A percentile compares a stretch with the other conserved stretches of the same genome.
Evolutionary conservation across 2,113 vertebrate genomes (phyloP).

Genomic region (Aspiorhynchus laticeps): DNA sequence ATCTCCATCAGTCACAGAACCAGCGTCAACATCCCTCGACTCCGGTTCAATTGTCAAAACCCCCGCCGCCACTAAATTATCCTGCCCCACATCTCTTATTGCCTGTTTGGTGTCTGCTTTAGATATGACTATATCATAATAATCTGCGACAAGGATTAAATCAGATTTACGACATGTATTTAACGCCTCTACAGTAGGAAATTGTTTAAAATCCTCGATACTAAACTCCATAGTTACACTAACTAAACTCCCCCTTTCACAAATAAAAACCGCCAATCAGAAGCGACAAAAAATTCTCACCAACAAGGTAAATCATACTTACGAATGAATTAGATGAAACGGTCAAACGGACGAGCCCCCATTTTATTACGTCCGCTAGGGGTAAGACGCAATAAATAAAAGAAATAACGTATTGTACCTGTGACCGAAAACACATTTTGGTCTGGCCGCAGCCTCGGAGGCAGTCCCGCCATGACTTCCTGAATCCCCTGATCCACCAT

Average conservation of each 20-base stretch:
- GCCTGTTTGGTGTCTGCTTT: background rate
- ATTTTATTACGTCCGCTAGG: background rate
- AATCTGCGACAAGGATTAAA: background rate
- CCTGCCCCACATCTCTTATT: background rate
- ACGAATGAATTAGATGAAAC: conserved; percentile 16
- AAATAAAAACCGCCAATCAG: background rate
- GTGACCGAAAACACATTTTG: too few species aligned
- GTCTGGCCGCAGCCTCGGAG: too few species aligned
- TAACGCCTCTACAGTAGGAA: background rate
- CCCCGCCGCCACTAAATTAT: too few species aligned
- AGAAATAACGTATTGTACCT: too few species aligned
- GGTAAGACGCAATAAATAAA: too few species aligned
- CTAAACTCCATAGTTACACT: background rate
- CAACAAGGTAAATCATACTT: background rate
- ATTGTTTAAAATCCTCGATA: background rate
- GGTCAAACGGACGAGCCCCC: conserved; percentile 31
- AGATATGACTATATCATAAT: background rate
- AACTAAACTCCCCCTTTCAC: background rate
- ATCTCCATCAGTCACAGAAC: too few species aligned
- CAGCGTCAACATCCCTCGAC: background rate
- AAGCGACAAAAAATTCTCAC: background rate
- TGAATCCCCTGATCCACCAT: too few species aligned
- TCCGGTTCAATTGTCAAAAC: background rate
- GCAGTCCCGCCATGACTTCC: too few species aligned
- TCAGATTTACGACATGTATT: background rate